Evolutionary conservation across 1,140 invertebrate species (phyloP).

Genomic region (Calycopis cecrops): DNA sequence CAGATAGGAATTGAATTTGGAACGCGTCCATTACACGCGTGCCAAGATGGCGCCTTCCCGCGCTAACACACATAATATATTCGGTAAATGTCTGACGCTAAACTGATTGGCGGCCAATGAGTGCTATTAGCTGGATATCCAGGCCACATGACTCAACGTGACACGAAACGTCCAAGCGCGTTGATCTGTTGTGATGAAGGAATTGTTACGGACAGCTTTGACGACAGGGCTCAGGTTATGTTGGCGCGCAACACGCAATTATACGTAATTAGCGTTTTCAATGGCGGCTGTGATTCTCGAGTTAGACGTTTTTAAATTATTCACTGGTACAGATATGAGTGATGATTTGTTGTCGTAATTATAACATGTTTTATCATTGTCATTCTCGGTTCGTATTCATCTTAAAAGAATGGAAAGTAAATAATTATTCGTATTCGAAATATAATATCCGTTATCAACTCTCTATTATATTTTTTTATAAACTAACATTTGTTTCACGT

Average conservation of each 20-base stretch:
- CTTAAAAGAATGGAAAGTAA: too few relatives aligned
- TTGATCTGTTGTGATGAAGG: conserved; percentile 27
- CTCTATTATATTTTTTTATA: too few relatives aligned
- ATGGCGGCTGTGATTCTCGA: conserved; percentile 1
- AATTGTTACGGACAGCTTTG: conserved; percentile 16
- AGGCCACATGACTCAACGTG: conserved; percentile 48
- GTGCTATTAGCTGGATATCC: conserved; percentile 55
- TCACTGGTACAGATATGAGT: not conserved
- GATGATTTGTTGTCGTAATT: too few relatives aligned
- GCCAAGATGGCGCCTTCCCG: conserved; percentile 39
- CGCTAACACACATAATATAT: conserved; percentile 34
- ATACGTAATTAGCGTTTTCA: conserved; percentile 9
- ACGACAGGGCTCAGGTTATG: conserved; percentile 23
- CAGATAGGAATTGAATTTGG: conserved; percentile 25
- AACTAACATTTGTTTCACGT: too few relatives aligned
- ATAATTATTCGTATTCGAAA: too few relatives aligned
- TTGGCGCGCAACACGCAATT: conserved; percentile 21
- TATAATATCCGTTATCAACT: too few relatives aligned
- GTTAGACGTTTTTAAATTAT: not conserved
- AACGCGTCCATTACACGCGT: conserved; percentile 42
- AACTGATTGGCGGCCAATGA: conserved; percentile 63
- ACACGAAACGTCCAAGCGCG: conserved; percentile 35
- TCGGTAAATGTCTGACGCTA: conserved; percentile 49
- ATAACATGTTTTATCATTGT: too few relatives aligned
- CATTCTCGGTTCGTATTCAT: too few relatives aligned